Evolutionary conservation across 2,888 invertebrate species (phyloP).

Genomic region (Dynastes hyllus): DNA sequence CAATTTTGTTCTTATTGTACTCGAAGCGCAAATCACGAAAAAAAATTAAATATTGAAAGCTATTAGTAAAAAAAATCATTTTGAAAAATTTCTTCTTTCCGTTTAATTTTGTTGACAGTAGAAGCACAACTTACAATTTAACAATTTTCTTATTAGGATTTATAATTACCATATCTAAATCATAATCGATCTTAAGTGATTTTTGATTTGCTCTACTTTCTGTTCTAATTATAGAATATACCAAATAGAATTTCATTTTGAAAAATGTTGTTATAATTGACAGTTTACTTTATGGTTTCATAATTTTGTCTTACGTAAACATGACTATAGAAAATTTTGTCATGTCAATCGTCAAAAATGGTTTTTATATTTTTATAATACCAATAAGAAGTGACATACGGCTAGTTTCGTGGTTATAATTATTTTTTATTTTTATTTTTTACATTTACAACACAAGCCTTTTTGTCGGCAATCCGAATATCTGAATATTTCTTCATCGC

Average conservation of each 20-base stretch:
- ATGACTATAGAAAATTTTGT: constrained; percentile 41
- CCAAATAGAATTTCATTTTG: not conserved
- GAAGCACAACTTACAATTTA: constrained; percentile 31
- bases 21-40: no score
- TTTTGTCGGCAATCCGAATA: no score
- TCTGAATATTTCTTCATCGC: not conserved
- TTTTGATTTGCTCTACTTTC: not conserved
- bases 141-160: not conserved
- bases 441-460: constrained; percentile 9
- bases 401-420: constrained; percentile 33
- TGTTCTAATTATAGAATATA: not conserved
- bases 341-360: constrained; percentile 46
- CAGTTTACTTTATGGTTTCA: not conserved
- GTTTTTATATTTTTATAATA: constrained; percentile 37
- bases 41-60: no score
- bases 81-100: no score
- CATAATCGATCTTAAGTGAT: not conserved
- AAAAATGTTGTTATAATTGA: not conserved
- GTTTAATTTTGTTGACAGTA: constrained; percentile 11
- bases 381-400: constrained; percentile 38
- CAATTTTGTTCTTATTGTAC: no score
- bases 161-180: not conserved
- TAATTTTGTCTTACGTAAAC: constrained; percentile 41
- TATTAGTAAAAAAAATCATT: no score
- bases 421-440: constrained; percentile 42